Base-by-base conservation (phyloP, 2,113 vertebrate species). In the Aepyceros melampus region DNA sequence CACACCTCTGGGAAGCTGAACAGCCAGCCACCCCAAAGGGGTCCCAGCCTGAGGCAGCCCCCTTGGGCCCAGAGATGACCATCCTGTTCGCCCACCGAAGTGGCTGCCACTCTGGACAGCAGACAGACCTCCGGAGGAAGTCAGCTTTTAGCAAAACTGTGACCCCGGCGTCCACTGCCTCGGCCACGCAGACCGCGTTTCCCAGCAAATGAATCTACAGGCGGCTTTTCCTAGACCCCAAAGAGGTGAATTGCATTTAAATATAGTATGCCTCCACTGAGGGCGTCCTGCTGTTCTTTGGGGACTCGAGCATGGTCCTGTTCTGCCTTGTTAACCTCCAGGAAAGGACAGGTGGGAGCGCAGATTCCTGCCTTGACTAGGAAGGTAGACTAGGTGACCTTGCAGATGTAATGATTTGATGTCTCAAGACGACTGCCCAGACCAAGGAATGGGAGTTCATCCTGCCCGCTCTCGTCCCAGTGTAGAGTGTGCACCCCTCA, bases 101-200 rank as follows among this genome's bases (percentile, higher is more conserved):
- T 5, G 93, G 98, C 89, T 96, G 98, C 97, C 99, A 99, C 58
- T 99, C 99, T 0, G 98, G 99, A 94, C 98, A 98, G 94, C 99
- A 99, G 85, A 99, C 98, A 97, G 99, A 99, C 82, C 98, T 98
- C 97, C 99, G 99, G 86, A 99, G 99, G 88, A 98, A 98, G 95
- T 82, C 98, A 8, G 53, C 98, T 83, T 99, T 99, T 76, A 98
- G 99, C 43, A 99, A 99, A 97, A 98, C 97, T 2, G 62, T 97
- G 74, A 96, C 98, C 1, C 98, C 98, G 27, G 99, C 99, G 86
- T 97, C 99, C 3, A 89, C 98, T 0, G 85, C 97, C 31, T 98
- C 95, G 1, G 84, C 94, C 94, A 67, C 97, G 4, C 98, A 98
- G 98, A 76, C 98, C 31, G 45, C 98, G 87, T 98, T 98, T 98